A percentile compares a stretch with the other conserved stretches of the same genome.
Conservation (phyloP, 64 coral and sea anemone genomes). For the Stichodactyla mertensii region DNA sequence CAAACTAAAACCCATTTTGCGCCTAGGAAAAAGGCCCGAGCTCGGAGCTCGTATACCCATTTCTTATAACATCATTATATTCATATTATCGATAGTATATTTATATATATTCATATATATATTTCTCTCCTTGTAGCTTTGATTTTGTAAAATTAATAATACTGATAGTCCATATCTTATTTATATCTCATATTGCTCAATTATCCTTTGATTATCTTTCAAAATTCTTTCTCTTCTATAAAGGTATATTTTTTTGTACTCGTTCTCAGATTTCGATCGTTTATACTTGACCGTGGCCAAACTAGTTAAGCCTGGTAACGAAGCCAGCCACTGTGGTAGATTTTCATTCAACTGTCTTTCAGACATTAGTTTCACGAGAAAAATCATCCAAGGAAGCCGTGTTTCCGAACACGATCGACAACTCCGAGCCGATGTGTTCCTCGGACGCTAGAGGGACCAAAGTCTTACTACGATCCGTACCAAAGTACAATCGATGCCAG, state of each 20-base stretch:
- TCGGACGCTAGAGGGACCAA: slow-evolving; percentile 20
- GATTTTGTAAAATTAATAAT: too few relatives aligned
- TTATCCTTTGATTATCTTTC: background rate
- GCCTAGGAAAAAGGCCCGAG: too few relatives aligned
- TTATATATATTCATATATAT: background rate
- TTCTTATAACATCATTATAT: background rate
- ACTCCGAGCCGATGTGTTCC: slow-evolving; percentile 9
- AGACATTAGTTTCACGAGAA: slow-evolving; percentile 28
- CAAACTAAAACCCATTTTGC: too few relatives aligned
- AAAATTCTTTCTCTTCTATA: background rate
- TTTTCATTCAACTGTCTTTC: background rate
- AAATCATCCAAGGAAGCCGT: slow-evolving; percentile 4
- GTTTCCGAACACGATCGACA: slow-evolving; percentile 9
- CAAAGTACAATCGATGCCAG: slow-evolving; percentile 3
- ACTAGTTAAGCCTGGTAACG: background rate
- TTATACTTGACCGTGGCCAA: background rate
- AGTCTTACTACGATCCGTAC: background rate
- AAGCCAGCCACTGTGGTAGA: too few relatives aligned
- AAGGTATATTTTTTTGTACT: background rate
- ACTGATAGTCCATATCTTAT: too few relatives aligned
- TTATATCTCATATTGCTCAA: too few relatives aligned
- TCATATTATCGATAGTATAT: background rate
- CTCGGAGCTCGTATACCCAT: background rate
- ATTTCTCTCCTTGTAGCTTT: background rate
- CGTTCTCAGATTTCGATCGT: background rate